Evolutionary conservation across 2,113 vertebrate genomes (phyloP), one percentile per base, ranked within the genome.

Genomic region (Chloropsis hardwickii): DNA sequence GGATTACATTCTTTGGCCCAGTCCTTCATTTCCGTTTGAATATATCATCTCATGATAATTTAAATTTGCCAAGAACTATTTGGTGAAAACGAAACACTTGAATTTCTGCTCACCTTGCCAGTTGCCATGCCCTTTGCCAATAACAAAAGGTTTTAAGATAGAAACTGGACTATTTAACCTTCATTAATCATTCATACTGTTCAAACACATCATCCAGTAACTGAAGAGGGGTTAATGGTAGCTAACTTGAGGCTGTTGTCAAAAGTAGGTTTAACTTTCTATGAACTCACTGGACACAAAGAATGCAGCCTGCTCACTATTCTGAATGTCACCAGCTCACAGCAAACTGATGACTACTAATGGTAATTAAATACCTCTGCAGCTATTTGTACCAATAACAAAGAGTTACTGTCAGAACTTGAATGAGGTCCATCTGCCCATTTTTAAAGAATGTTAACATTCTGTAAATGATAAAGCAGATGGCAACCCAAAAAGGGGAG

Each of bases 151-250:
- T 97, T 99, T 98, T 98, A 98, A 98, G 98, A 96, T 97, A 98
- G 97, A 98, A 98, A 97, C 96, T 97, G 98, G 97, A 98, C 98
- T 98, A 97, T 98, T 98, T 99, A 98, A 98, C 98, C 97, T 98
- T 98, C 98, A 99, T 99, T 98, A 99, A 98, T 99, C 98, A 99
- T 99, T 99, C 98, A 99, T 98, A 98, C 97, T 97, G 96, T 98
- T 98, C 98, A 98, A 98, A 98, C 98, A 98, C 97, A 98, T 97
- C 98, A 97, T 98, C 97, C 96, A 98, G 98, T 98, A 98, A 98
- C 98, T 98, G 97, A 98, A 98, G 98, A 98, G 98, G 98, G 98
- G 97, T 98, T 98, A 98, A 98, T 98, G 97, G 97, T 97, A 97
- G 97, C 97, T 97, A 98, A 98, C 98, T 98, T 97, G 94, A 98